phyloP scores from a whole-genome alignment of 2,888 invertebrate genomes.

The Spilosoma lubricipeda region DNA sequence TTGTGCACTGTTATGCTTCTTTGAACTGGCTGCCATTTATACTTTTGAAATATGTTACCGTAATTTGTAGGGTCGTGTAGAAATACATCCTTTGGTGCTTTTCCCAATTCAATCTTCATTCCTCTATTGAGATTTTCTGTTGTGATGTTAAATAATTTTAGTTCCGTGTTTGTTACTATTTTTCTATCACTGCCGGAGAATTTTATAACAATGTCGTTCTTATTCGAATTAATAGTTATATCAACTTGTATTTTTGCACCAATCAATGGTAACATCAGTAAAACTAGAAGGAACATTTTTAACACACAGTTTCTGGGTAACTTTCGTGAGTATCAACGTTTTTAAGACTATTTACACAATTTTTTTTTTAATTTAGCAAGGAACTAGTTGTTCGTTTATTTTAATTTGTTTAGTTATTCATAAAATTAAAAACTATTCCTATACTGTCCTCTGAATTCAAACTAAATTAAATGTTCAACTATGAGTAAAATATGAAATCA shows the following conservation, averaged over 20 bases:
- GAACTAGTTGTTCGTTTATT: background rate
- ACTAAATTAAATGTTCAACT: background rate
- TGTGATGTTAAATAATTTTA: constrained; percentile 67
- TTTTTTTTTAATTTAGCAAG: background rate
- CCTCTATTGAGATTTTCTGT: constrained; percentile 66
- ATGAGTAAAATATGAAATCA: background rate
- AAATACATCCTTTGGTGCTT: constrained; percentile 65
- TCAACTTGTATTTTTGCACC: constrained; percentile 60
- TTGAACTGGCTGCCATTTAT: constrained; percentile 65
- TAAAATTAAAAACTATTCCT: background rate
- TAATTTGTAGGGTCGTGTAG: constrained; percentile 71
- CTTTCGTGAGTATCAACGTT: background rate
- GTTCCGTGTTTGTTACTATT: constrained; percentile 63
- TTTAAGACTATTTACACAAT: background rate
- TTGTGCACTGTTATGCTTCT: constrained; percentile 60
- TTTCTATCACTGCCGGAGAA: constrained; percentile 60
- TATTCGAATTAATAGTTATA: constrained; percentile 55
- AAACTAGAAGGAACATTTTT: constrained; percentile 24
- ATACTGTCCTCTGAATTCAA: background rate
- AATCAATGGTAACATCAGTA: constrained; percentile 21
- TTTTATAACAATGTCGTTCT: constrained; percentile 47
- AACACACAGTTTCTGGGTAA: background rate
- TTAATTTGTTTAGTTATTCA: background rate
- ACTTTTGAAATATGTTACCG: constrained; percentile 63
- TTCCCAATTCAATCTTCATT: constrained; percentile 65